These are phyloP conservation scores for Heliconius eleuchia DNA, from an alignment of 1,140 invertebrate species.

Conservation along the genomic window DNA sequence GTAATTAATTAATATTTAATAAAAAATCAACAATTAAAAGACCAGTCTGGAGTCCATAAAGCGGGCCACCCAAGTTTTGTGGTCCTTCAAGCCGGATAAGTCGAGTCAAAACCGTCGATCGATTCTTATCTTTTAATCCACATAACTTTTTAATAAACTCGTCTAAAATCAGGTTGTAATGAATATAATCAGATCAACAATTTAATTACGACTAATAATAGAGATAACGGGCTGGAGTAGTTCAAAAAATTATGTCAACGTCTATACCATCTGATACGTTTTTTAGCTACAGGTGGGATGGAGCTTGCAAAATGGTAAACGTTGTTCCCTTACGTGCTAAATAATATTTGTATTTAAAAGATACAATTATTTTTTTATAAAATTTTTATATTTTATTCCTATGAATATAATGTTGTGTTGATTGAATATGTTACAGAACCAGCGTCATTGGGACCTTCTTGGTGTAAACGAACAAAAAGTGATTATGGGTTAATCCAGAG, in stretches of 20 bases:
- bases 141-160: neutral
- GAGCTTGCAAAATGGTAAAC: conserved; percentile 42
- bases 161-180: conserved; percentile 2
- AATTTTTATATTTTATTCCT: too few relatives aligned
- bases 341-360: neutral
- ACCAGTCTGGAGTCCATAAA: neutral
- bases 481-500: too few relatives aligned
- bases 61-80: neutral
- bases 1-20: neutral
- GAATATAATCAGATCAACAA: conserved; percentile 22
- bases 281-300: conserved; percentile 51
- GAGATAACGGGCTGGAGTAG: neutral
- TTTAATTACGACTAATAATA: conserved; percentile 24
- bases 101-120: neutral
- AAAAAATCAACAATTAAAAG: neutral
- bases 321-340: conserved; percentile 19
- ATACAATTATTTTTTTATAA: too few relatives aligned
- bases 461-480: too few relatives aligned
- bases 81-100: neutral
- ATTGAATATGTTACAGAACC: too few relatives aligned
- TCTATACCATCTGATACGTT: conserved; percentile 51
- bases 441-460: too few relatives aligned
- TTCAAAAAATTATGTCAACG: conserved; percentile 42
- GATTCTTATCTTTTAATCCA: conserved; percentile 5
- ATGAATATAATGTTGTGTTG: too few relatives aligned